Evolutionary conservation across 1,140 invertebrate genomes (phyloP), one percentile per base, ranked within the genome.

Genomic region (Drosophila dunni): DNA sequence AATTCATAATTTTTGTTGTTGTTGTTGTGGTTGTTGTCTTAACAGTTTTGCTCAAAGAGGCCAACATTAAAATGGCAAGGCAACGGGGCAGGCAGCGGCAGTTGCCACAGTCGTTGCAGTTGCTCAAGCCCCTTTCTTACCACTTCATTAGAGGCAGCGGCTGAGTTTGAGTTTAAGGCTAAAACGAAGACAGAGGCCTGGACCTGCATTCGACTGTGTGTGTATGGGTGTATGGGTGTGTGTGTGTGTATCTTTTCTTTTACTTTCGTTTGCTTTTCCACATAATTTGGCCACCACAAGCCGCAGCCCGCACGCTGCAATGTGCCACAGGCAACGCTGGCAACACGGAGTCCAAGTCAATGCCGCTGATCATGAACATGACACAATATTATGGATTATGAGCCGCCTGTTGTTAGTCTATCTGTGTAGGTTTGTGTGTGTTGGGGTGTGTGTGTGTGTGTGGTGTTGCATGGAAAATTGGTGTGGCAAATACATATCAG

Each of bases 341-440:
- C 45, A 56, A 53, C 4, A n/a, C 33, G 46, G 20, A 11, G 46
- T 36, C 75, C 54, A 50, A 79, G 71, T 58, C 79, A 42, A 58
- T 54, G 68, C 45, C 71, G 78, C 71, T 88, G 84, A 89, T 89
- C 85, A 80, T 89, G 84, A 89, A 89, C 84, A 89, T 89, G 84
- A 90, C 84, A 89, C 84, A 89, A 89, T 89, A 89, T 89, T 89
- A 84, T 84, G 78, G 78, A 84, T 89, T 89, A 89, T 89, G 84
- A 89, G 80, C 38, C 61, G 72, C 38, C 80, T 70, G 20, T 56
- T 63, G 54, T 74, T 54, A 33, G 53, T 65, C 45, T 46, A 58
- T 54, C 40, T 20, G 57, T 54, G n/a, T 69, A 46, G 45, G 62
- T 38, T 33, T 61, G 10, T 53, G 66, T 77, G n/a, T n/a, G n/a